Evolutionary conservation across 2,797 vertebrate genomes (phyloP).

Genomic region (Anomalospiza imberbis): DNA sequence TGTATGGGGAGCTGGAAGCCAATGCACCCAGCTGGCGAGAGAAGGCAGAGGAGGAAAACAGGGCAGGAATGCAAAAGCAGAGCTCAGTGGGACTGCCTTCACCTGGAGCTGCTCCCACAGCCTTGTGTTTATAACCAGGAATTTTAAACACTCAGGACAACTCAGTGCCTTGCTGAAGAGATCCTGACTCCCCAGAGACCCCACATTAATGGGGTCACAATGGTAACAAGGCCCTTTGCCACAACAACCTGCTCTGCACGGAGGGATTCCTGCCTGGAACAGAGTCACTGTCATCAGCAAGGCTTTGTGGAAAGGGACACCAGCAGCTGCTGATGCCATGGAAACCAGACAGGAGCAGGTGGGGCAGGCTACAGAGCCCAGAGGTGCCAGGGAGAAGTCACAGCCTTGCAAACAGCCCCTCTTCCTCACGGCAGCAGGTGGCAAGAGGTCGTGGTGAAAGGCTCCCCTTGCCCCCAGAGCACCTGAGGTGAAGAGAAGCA

Average conservation of each 20-base stretch:
- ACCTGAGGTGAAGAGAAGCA: background rate
- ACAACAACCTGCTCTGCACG: background rate
- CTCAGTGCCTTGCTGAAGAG: background rate
- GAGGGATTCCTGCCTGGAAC: background rate
- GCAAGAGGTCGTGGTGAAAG: background rate
- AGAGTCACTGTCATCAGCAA: background rate
- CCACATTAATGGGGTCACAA: background rate
- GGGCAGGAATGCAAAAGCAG: background rate
- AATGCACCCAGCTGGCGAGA: background rate
- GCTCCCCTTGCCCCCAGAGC: background rate
- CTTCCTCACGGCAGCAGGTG: background rate
- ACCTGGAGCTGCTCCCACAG: background rate
- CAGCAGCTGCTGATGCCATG: background rate
- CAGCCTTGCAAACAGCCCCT: background rate
- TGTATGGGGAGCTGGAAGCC: background rate
- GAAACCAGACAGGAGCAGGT: background rate
- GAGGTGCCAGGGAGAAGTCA: background rate
- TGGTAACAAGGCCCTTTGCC: background rate
- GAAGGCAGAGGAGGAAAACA: background rate
- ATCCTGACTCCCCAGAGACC: background rate
- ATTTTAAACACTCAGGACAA: background rate
- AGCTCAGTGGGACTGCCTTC: background rate
- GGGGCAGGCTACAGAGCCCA: background rate
- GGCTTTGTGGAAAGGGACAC: background rate
- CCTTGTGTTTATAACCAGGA: background rate